Evolutionary conservation across 2,888 invertebrate genomes (phyloP).

Genomic region (Synergus gifuensis): DNA sequence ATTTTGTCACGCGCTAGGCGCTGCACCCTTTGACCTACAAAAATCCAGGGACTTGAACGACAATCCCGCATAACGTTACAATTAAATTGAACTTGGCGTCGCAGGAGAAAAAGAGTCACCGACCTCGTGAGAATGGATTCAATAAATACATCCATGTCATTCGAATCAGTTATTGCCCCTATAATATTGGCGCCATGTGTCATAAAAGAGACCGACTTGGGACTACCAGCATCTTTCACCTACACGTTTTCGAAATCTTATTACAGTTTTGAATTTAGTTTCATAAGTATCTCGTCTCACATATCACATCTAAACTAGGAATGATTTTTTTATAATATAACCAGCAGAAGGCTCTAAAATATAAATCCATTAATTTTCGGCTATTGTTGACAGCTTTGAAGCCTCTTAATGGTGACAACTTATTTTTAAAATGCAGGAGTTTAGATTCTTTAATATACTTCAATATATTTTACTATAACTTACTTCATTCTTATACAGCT

Average conservation of each 20-base stretch:
- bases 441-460: background rate
- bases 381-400: constrained; percentile 32
- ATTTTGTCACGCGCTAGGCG: constrained; percentile 42
- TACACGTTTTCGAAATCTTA: background rate
- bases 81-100: constrained; percentile 36
- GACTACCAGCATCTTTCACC: constrained; percentile 33
- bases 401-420: constrained; percentile 16
- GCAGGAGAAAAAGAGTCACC: constrained; percentile 12
- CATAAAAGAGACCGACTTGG: constrained; percentile 14
- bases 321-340: background rate
- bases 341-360: background rate
- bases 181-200: constrained; percentile 37
- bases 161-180: constrained; percentile 19
- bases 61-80: constrained; percentile 39
- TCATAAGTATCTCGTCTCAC: background rate
- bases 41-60: constrained; percentile 17
- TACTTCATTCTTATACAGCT: no score
- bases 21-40: constrained; percentile 36
- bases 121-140: constrained; percentile 29
- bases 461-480: no score
- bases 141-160: constrained; percentile 9
- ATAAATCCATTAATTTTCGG: background rate
- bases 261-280: background rate
- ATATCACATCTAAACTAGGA: background rate
- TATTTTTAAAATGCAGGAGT: background rate